These are phyloP conservation scores for Aphelenchoides besseyi DNA, from an alignment of 1,140 invertebrate species.

Conservation along the genomic window DNA sequence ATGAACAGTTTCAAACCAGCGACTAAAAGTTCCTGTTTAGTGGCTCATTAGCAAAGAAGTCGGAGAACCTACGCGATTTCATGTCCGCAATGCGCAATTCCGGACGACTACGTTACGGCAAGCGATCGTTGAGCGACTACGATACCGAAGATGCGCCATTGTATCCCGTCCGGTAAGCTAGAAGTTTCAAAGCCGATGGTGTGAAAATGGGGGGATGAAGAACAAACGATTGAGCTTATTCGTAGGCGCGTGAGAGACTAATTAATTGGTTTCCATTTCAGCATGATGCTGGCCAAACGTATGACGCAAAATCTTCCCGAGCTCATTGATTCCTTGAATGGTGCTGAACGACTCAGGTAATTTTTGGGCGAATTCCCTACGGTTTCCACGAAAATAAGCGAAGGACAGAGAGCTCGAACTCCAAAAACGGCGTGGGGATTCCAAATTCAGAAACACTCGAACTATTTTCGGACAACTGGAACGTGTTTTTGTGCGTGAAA, in stretches of 20 bases:
- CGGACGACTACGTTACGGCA: conserved; percentile 23
- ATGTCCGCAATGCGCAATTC: conserved; percentile 25
- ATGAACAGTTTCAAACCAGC: no score
- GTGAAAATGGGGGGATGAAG: no score
- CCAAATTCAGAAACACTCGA: not conserved
- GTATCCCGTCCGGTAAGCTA: conserved; percentile 17
- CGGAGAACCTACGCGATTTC: conserved; percentile 25
- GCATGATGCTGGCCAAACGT: conserved; percentile 24
- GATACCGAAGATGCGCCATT: conserved; percentile 9
- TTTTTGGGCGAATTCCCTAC: not conserved
- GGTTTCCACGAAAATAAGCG: not conserved
- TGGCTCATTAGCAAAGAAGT: conserved; percentile 11
- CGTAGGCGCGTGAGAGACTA: not conserved
- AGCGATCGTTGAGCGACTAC: conserved; percentile 13
- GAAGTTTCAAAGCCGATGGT: no score
- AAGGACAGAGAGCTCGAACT: not conserved
- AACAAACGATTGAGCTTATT: no score
- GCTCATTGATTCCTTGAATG: conserved; percentile 22
- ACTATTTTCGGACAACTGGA: not conserved
- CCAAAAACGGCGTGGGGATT: not conserved
- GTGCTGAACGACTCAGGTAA: conserved; percentile 27
- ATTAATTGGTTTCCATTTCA: conserved; percentile 9
- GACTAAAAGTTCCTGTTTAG: not conserved
- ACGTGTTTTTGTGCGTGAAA: not conserved
- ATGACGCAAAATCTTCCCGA: conserved; percentile 17